phyloP scores from a whole-genome alignment of 2,888 invertebrate species.

The Tromatobia lineatoria region DNA sequence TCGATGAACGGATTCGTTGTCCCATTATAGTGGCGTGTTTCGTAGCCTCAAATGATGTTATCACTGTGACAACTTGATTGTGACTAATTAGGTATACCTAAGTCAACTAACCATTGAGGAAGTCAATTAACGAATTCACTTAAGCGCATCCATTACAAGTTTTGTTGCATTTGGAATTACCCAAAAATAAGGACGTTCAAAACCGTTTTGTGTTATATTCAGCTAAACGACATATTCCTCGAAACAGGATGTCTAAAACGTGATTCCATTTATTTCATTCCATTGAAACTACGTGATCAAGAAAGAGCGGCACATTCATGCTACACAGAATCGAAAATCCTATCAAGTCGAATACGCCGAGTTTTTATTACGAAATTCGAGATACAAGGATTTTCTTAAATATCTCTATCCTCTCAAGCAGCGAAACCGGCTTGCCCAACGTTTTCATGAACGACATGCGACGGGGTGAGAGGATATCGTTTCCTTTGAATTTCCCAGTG shows the following conservation, averaged over 20 bases:
- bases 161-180: too few relatives aligned
- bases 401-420: slow-evolving; percentile 24
- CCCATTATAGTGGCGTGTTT: neutral
- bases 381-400: slow-evolving; percentile 48
- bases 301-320: neutral
- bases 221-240: neutral
- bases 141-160: too few relatives aligned
- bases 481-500: slow-evolving; percentile 49
- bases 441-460: slow-evolving; percentile 50
- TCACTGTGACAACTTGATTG: neutral
- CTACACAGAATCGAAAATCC: slow-evolving; percentile 31
- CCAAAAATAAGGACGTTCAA: too few relatives aligned
- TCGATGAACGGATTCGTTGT: neutral
- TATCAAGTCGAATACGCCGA: slow-evolving; percentile 45
- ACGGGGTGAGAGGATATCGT: neutral
- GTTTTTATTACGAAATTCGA: slow-evolving; percentile 48
- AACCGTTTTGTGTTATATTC: neutral
- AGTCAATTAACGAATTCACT: neutral
- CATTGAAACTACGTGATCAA: neutral
- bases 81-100: neutral
- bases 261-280: neutral
- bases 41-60: neutral
- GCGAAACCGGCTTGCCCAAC: slow-evolving; percentile 1
- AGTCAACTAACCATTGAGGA: neutral
- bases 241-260: neutral